Conservation (phyloP, 2,888 invertebrate genomes). For the Leistus spinibarbis region DNA sequence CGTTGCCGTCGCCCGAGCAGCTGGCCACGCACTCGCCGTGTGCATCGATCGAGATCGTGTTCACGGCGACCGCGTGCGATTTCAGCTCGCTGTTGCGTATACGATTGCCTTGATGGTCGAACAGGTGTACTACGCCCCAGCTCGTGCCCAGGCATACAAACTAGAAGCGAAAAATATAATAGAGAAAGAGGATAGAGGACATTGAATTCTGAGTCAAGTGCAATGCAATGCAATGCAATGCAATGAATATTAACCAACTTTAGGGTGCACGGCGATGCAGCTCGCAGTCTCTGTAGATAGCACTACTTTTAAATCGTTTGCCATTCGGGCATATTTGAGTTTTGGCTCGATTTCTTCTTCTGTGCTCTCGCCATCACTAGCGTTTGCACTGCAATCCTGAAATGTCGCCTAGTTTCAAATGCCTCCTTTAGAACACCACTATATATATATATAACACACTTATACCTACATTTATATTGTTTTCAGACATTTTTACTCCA, state of each 20-base stretch:
- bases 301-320: slow-evolving; percentile 85
- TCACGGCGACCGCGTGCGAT: slow-evolving; percentile 88
- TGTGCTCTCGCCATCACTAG: slow-evolving; percentile 49
- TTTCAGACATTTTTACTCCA: slow-evolving; percentile 21
- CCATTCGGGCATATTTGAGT: slow-evolving; percentile 88
- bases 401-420: neutral
- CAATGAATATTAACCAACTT: slow-evolving; percentile 61
- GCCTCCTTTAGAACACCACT: neutral
- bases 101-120: slow-evolving; percentile 92
- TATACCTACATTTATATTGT: slow-evolving; percentile 21
- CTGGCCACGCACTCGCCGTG: slow-evolving; percentile 94
- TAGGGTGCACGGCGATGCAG: slow-evolving; percentile 91
- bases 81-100: slow-evolving; percentile 73
- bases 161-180: slow-evolving; percentile 56
- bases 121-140: slow-evolving; percentile 86
- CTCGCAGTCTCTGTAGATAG: slow-evolving; percentile 86
- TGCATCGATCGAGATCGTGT: slow-evolving; percentile 91
- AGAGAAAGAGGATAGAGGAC: slow-evolving; percentile 18
- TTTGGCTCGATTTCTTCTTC: slow-evolving; percentile 81
- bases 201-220: slow-evolving; percentile 4
- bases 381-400: slow-evolving; percentile 52
- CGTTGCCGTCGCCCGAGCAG: slow-evolving; percentile 89
- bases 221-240: no score
- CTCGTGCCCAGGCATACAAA: slow-evolving; percentile 93
- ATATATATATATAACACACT: neutral